phyloP scores from a whole-genome alignment of 37 sponge, comb jelly and placozoan species.

The Halichondria panicea region DNA sequence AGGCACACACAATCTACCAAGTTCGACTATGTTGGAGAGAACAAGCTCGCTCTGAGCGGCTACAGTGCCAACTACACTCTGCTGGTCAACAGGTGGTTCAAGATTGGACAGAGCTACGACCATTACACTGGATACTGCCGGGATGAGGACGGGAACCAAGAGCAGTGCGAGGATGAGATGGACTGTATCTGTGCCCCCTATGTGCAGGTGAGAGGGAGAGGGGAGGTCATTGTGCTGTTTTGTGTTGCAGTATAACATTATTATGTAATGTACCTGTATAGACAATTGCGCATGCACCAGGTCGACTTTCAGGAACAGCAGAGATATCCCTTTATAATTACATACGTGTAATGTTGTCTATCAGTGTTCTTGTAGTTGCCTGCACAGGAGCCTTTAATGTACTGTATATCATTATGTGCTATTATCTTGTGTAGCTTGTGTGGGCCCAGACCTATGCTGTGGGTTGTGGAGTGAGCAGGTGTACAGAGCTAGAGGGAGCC shows the following conservation, averaged over 20 bases:
- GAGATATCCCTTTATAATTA: too few species aligned
- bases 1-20: slow-evolving; percentile 14
- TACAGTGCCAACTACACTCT: slow-evolving; percentile 55
- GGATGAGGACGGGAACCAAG: slow-evolving; percentile 42
- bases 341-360: too few species aligned
- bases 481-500: slow-evolving; percentile 33
- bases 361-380: too few species aligned
- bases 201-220: slow-evolving; percentile 3
- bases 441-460: slow-evolving; percentile 47
- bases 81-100: slow-evolving; percentile 19
- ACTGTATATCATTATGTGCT: background rate
- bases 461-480: slow-evolving; percentile 52
- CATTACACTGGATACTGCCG: slow-evolving; percentile 19
- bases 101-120: slow-evolving; percentile 1
- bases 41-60: slow-evolving; percentile 6
- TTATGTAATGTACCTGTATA: too few species aligned
- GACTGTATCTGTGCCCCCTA: slow-evolving; percentile 24
- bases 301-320: too few species aligned
- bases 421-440: slow-evolving; percentile 39
- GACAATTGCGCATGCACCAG: too few species aligned
- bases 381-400: too few species aligned
- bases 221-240: background rate
- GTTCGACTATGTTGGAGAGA: slow-evolving; percentile 29
- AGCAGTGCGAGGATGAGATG: slow-evolving; percentile 37
- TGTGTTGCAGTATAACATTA: too few species aligned